A percentile compares a stretch with the other conserved stretches of the same genome.
Conservation (phyloP, 2,888 invertebrate genomes). For the Drosophila picticornis region DNA sequence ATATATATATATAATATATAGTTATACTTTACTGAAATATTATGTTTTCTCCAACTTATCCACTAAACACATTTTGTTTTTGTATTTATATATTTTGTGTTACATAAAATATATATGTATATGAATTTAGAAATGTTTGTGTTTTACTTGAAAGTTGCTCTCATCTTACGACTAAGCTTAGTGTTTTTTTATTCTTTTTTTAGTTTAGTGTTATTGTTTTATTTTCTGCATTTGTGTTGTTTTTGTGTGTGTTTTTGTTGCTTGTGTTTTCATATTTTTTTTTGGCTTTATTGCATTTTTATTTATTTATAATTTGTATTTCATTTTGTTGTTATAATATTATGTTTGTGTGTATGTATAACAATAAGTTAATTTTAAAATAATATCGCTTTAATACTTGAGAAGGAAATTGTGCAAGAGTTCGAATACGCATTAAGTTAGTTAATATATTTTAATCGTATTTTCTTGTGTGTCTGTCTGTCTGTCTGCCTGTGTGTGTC, state of each 20-base stretch:
- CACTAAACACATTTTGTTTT: conserved; percentile 50
- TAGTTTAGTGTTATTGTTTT: conserved; percentile 45
- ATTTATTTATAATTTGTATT: conserved; percentile 50
- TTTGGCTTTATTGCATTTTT: conserved; percentile 37
- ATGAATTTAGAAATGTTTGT: conserved; percentile 44
- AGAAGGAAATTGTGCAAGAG: conserved; percentile 78
- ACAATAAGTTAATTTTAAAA: conserved; percentile 74
- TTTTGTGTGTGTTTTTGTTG: conserved; percentile 31
- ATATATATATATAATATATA: conserved; percentile 22
- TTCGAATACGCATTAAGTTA: conserved; percentile 61
- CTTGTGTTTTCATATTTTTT: conserved; percentile 17
- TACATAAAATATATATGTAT: conserved; percentile 54
- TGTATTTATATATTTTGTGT: conserved; percentile 47
- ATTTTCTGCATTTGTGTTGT: conserved; percentile 37
- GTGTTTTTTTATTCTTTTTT: neutral
- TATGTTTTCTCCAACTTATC: conserved; percentile 48
- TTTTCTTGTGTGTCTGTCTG: conserved; percentile 24
- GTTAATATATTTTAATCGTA: conserved; percentile 34
- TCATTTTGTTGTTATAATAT: conserved; percentile 50
- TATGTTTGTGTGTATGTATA: conserved; percentile 66
- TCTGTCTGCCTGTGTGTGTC: conserved; percentile 17
- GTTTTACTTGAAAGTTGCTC: conserved; percentile 28
- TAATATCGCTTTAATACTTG: conserved; percentile 81
- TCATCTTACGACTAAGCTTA: conserved; percentile 43
- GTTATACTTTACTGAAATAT: conserved; percentile 37